Evolutionary conservation across 2,113 vertebrate genomes (phyloP).

Genomic region (Jacana jacana): DNA sequence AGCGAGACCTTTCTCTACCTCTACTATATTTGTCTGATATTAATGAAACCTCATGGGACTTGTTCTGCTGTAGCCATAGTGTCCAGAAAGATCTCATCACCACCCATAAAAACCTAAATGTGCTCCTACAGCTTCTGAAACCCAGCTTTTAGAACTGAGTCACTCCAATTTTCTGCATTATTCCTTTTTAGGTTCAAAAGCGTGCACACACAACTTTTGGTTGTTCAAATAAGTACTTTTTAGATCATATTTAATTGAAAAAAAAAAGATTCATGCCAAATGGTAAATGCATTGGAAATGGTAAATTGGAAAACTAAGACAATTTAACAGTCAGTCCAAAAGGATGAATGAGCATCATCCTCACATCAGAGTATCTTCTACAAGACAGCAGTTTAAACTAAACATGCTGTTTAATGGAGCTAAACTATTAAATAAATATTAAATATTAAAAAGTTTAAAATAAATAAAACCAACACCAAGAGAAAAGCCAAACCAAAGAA

Average conservation of each 20-base stretch:
- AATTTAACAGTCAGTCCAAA: neutral
- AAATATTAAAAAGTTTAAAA: no score
- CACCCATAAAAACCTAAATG: neutral
- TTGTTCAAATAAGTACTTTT: neutral
- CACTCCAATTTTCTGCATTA: neutral
- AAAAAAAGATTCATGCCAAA: neutral
- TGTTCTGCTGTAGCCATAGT: neutral
- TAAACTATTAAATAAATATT: no score
- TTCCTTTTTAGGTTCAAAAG: neutral
- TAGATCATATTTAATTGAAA: neutral
- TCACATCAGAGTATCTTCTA: neutral
- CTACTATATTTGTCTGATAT: neutral
- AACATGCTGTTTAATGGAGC: neutral
- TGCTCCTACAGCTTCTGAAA: neutral
- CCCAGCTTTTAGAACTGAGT: neutral
- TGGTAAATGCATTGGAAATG: neutral
- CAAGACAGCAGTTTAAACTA: neutral
- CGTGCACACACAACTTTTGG: fast-evolving
- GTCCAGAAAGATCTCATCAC: neutral
- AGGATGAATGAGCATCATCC: neutral
- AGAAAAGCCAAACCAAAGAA: neutral
- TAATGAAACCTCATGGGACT: neutral
- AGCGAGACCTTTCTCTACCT: neutral
- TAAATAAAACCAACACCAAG: no score
- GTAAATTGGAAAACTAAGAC: neutral